A percentile compares a stretch with the other conserved stretches of the same genome.
These are phyloP conservation scores for Zeus faber DNA, from an alignment of 2,113 vertebrate genomes.

Conservation along the genomic window DNA sequence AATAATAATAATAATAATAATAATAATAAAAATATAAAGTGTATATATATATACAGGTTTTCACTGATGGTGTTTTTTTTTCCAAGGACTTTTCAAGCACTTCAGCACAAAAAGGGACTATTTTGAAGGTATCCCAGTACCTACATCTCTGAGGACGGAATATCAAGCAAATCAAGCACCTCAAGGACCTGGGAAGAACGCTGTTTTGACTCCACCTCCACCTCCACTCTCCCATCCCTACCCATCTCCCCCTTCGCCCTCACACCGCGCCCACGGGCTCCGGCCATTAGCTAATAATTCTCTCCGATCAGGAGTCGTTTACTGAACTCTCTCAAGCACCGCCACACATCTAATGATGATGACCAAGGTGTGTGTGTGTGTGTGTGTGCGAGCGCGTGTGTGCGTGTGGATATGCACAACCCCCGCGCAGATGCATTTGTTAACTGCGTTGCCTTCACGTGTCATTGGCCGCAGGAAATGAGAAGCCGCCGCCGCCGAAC, in stretches of 20 bases:
- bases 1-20: no score
- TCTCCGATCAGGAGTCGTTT: constrained; percentile 56
- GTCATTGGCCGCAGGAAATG: constrained; percentile 65
- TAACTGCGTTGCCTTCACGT: constrained; percentile 60
- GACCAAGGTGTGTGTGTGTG: constrained; percentile 33
- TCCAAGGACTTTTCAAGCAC: no score
- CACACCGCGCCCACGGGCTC: constrained; percentile 37
- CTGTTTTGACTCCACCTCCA: no score
- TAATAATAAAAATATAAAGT: no score
- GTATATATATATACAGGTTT: no score
- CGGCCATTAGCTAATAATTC: constrained; percentile 63
- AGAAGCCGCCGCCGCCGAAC: constrained; percentile 48
- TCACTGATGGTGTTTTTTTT: no score
- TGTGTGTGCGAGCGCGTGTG: neutral
- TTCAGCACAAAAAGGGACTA: no score
- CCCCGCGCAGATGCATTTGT: constrained; percentile 46
- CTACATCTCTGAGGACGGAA: no score
- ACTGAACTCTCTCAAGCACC: constrained; percentile 46
- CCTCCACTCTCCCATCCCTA: constrained; percentile 11
- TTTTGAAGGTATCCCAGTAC: no score
- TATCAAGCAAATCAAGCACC: no score
- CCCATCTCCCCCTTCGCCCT: constrained; percentile 2
- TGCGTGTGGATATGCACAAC: no score
- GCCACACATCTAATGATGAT: constrained; percentile 54
- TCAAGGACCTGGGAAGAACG: no score